A percentile compares a stretch with the other conserved stretches of the same genome.
Conservation (phyloP, 2,888 invertebrate species). For the Neoaliturus tenellus region DNA sequence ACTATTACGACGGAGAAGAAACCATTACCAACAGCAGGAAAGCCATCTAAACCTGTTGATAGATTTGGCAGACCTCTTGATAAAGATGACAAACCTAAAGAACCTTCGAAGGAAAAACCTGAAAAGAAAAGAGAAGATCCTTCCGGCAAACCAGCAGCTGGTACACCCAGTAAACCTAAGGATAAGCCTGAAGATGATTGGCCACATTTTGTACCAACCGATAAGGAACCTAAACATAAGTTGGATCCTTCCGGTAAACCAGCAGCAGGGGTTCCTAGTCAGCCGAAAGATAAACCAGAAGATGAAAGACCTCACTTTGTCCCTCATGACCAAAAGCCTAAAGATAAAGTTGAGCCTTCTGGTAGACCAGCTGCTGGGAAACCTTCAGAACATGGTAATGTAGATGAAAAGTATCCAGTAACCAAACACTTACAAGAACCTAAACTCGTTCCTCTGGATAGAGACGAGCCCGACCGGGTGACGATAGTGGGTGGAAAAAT, state of each 20-base stretch:
- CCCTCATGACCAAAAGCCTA: conserved; percentile 6
- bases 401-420: neutral
- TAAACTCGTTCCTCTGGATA: neutral
- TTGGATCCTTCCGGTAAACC: neutral
- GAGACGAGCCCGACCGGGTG: conserved; percentile 50
- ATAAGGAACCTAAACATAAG: neutral
- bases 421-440: neutral
- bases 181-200: conserved; percentile 23
- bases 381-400: neutral
- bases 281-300: neutral
- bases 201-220: neutral
- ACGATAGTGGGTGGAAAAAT: conserved; percentile 5
- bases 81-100: neutral
- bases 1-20: neutral
- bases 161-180: neutral
- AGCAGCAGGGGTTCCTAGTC: neutral
- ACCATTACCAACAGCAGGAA: conserved; percentile 51
- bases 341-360: neutral
- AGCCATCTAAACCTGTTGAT: conserved; percentile 45
- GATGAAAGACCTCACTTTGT: conserved; percentile 13
- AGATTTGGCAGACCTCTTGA: conserved; percentile 17
- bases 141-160: neutral
- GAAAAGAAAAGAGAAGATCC: conserved; percentile 15
- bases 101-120: conserved; percentile 28
- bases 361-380: conserved; percentile 19